phyloP scores from a whole-genome alignment of 2,888 invertebrate genomes.

The Drosophila falleni region DNA sequence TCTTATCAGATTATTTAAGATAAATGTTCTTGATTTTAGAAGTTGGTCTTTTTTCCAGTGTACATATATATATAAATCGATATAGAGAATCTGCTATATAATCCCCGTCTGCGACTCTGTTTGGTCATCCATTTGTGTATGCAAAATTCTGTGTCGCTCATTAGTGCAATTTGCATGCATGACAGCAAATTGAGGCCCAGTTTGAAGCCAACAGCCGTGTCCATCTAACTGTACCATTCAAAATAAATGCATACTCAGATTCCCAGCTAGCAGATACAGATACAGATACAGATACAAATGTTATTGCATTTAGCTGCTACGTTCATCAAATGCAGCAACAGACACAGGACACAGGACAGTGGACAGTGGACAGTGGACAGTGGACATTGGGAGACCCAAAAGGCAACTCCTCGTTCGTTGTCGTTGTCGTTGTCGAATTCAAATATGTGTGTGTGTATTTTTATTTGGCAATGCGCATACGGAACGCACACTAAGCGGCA shows the following conservation, averaged over 20 bases:
- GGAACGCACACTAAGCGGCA: slow-evolving; percentile 50
- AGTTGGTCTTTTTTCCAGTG: no score
- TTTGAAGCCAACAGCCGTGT: slow-evolving; percentile 51
- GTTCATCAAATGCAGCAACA: slow-evolving; percentile 30
- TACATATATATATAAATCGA: slow-evolving; percentile 4
- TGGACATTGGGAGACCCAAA: not conserved
- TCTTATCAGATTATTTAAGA: no score
- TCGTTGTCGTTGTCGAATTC: slow-evolving; percentile 37
- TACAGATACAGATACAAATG: slow-evolving; percentile 21
- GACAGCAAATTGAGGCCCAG: slow-evolving; percentile 70
- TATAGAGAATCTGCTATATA: slow-evolving; percentile 1
- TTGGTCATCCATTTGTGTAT: slow-evolving; percentile 69
- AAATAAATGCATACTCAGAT: slow-evolving; percentile 64
- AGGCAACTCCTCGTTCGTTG: not conserved
- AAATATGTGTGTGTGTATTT: slow-evolving; percentile 65
- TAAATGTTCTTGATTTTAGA: no score
- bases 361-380: not conserved
- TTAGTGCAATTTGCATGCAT: slow-evolving; percentile 81
- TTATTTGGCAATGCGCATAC: slow-evolving; percentile 55
- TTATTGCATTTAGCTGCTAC: slow-evolving; percentile 19
- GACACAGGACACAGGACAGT: slow-evolving; percentile 2
- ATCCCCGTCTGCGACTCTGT: not conserved
- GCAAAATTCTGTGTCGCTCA: slow-evolving; percentile 75
- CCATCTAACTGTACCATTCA: slow-evolving; percentile 58
- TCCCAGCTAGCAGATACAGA: slow-evolving; percentile 30